These are phyloP conservation scores for Metaphire vulgaris DNA, from an alignment of 1,140 invertebrate genomes.

Conservation along the genomic window DNA sequence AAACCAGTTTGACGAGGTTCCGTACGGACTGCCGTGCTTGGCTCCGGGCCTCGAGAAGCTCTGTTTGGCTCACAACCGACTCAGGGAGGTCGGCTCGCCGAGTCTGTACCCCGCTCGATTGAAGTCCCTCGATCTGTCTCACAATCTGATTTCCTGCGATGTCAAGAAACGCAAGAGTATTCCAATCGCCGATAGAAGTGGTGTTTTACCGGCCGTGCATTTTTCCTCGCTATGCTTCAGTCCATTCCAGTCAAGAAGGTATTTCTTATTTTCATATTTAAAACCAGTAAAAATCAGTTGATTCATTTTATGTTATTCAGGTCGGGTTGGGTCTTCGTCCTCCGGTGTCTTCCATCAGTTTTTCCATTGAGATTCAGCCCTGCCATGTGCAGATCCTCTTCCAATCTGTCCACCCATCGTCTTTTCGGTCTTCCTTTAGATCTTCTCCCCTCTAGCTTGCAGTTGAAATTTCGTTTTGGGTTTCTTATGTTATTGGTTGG, in stretches of 20 bases:
- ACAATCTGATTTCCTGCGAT: slow-evolving; percentile 69
- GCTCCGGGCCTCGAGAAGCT: slow-evolving; percentile 76
- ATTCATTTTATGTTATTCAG: too few relatives aligned
- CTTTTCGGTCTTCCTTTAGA: too few relatives aligned
- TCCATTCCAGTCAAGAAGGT: background rate
- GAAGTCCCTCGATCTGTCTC: slow-evolving; percentile 84
- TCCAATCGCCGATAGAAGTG: background rate
- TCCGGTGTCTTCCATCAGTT: too few relatives aligned
- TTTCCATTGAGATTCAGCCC: too few relatives aligned
- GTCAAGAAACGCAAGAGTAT: background rate
- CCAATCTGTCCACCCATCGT: too few relatives aligned
- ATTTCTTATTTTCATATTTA: too few relatives aligned
- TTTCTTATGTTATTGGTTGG: too few relatives aligned
- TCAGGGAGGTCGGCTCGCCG: slow-evolving; percentile 71
- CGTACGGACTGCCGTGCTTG: slow-evolving; percentile 77
- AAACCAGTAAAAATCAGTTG: too few relatives aligned
- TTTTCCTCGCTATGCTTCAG: background rate
- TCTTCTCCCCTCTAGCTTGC: too few relatives aligned
- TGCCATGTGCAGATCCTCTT: too few relatives aligned
- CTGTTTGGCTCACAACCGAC: slow-evolving; percentile 80
- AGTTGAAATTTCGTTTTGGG: too few relatives aligned
- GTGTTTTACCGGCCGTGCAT: background rate
- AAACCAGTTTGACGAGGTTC: slow-evolving; percentile 80
- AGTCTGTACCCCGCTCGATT: slow-evolving; percentile 78
- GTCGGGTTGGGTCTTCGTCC: too few relatives aligned